Base-by-base conservation (phyloP, 2,797 vertebrate genomes). In the Myotis daubentonii region DNA sequence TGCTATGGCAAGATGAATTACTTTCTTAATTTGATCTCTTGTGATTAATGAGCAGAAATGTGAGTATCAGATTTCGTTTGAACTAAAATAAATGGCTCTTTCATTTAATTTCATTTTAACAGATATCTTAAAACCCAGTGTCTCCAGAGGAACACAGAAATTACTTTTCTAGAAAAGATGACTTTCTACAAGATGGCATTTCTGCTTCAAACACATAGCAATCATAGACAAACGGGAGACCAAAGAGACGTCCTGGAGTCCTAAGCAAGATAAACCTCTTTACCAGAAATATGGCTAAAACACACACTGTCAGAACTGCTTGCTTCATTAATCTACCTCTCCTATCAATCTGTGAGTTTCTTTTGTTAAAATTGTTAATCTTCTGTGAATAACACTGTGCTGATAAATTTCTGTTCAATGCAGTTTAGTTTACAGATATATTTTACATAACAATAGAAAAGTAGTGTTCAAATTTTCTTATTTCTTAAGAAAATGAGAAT, bases 11-110 rank as follows among this genome's bases (percentile, higher is more conserved):
- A 76, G 60, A 91, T 92, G 19, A 28, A 68, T 91, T 93, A 33
- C 55, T 94, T 86, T 95, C 75, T 65, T 88, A 65, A 96, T 80
- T 60, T 92, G 68, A 66, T 91, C 85, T 89, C 71, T 95, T 91
- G 2, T 85, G 94, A 96, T 93, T 83, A 86, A 93, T 78, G 66
- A 94, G 38, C 20, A 89, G 41, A 86, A 81, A 53, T 62, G 15
- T 25, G 20, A 8, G 36, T 55, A 57, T 87, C 66, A 91, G 30
- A 38, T 75, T 94, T 89, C 76, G 49, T 53, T 78, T 70, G 51
- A 81, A 94, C 22, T 41, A 84, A 97, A 94, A 95, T 85, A 93
- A 91, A 94, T 83, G 41, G 22, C 44, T 94, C 44, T 76, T 81
- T 94, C 44, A 79, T 17, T 41, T 95, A 83, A 75, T 80, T 91